Base-by-base conservation (phyloP, 2,797 vertebrate species). In the Ceryle rudis region DNA sequence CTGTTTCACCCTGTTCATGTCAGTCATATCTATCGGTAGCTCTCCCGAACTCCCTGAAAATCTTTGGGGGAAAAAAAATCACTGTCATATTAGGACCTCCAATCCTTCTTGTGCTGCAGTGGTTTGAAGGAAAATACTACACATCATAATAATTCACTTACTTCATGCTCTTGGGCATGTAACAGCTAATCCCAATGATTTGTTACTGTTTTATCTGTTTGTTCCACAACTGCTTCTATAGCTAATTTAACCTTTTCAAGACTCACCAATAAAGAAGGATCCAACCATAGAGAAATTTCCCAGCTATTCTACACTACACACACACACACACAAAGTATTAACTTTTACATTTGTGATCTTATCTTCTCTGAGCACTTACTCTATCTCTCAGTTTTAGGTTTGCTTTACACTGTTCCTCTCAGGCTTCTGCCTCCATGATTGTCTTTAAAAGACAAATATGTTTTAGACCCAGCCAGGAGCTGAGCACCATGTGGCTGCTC, bases 91-190 rank as follows among this genome's bases (percentile, higher is more conserved):
- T 86, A 72, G 18, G 20, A 75, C 13, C 58, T 86, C 21, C n/a
- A 92, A 86, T 66, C 33, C 21, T 75, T 86, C 51, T 47, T 89
- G 42, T 86, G 28, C 33, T 46, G 54, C 8, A 54, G 26, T 70
- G 23, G 11, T 87, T 89, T 95, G 74, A 93, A 75, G n/a, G 42
- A 91, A 92, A 81, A 77, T 93, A 87, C 58, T 73, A 31, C 55
- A 47, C n/a, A 17, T 75, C 39, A 13, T 79, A 82, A 58, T 62
- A 72, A 73, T 79, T 89, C 46, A 51, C 66, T 75, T 91, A 80
- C 75, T 97, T 93, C 81, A 89, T n/a, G n/a, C 67, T 91, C 84
- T 82, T 93, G 49, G 86, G 31, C 35, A 54, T 79, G 22, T 87
- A 97, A 54, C 64, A 82, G 42, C 62, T 79, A 89, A 79, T 91